These are phyloP conservation scores for Temnothorax rugatulus DNA, from an alignment of 2,888 invertebrate species.

Conservation along the genomic window DNA sequence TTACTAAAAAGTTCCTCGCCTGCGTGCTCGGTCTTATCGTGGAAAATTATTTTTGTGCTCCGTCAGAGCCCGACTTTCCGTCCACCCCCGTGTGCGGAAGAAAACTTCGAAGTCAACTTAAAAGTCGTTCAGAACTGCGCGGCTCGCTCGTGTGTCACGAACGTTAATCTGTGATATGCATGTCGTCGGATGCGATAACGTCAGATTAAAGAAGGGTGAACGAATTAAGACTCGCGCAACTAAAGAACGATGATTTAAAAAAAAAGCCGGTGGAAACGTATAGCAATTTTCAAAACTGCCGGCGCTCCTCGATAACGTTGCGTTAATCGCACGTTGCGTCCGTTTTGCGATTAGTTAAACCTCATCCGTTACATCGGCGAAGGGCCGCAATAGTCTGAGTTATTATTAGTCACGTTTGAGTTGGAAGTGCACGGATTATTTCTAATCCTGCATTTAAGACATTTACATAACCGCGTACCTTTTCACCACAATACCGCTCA, in stretches of 20 bases:
- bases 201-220: slow-evolving; percentile 56
- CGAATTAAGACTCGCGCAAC: slow-evolving; percentile 53
- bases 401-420: slow-evolving; percentile 39
- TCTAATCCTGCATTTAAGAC: slow-evolving; percentile 12
- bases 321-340: slow-evolving; percentile 39
- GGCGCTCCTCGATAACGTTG: slow-evolving; percentile 7
- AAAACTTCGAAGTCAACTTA: slow-evolving; percentile 51
- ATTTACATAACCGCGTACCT: slow-evolving; percentile 3
- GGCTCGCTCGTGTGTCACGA: slow-evolving; percentile 58
- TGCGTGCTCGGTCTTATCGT: slow-evolving; percentile 53
- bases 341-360: slow-evolving; percentile 41
- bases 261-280: not conserved
- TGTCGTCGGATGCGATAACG: slow-evolving; percentile 58
- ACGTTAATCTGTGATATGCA: slow-evolving; percentile 60
- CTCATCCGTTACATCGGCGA: not conserved
- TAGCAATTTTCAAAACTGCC: slow-evolving; percentile 36
- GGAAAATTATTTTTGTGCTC: slow-evolving; percentile 59
- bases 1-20: slow-evolving; percentile 55
- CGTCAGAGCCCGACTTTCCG: slow-evolving; percentile 39
- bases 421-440: slow-evolving; percentile 11
- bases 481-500: not conserved
- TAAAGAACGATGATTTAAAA: slow-evolving; percentile 9
- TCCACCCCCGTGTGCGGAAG: slow-evolving; percentile 1
- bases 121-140: slow-evolving; percentile 50
- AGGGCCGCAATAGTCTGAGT: not conserved